phyloP scores from a whole-genome alignment of 2,797 vertebrate genomes.

The Crenichthys baileyi region DNA sequence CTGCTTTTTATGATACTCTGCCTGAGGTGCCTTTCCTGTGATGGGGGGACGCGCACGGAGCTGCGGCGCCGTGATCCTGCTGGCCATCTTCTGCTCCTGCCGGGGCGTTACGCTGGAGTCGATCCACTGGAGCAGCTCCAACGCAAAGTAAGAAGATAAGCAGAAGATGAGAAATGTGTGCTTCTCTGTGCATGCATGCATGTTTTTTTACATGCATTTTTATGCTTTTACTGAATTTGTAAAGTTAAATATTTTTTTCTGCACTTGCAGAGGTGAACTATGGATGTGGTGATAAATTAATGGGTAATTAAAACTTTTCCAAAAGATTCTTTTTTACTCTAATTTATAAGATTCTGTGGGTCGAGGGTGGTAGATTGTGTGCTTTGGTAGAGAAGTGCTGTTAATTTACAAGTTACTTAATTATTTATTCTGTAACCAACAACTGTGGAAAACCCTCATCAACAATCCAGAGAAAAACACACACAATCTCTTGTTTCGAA shows the following conservation, averaged over 20 bases:
- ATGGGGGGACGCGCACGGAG: conserved; percentile 71
- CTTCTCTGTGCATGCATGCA: neutral
- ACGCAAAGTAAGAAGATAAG: conserved; percentile 76
- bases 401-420: neutral
- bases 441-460: neutral
- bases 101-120: conserved; percentile 78
- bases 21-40: conserved; percentile 47
- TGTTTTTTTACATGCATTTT: neutral
- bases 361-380: neutral
- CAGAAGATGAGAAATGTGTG: conserved; percentile 19
- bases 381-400: neutral
- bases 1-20: conserved; percentile 57
- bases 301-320: neutral
- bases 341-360: neutral
- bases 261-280: neutral
- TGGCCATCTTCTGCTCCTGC: conserved; percentile 61
- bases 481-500: neutral
- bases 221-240: neutral
- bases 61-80: conserved; percentile 58
- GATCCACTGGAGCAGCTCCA: conserved; percentile 82
- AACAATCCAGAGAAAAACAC: neutral
- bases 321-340: neutral
- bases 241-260: neutral
- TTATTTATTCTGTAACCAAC: neutral
- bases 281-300: neutral